Conservation (phyloP, 1,140 invertebrate genomes). For the Sycophaga agraensis region DNA sequence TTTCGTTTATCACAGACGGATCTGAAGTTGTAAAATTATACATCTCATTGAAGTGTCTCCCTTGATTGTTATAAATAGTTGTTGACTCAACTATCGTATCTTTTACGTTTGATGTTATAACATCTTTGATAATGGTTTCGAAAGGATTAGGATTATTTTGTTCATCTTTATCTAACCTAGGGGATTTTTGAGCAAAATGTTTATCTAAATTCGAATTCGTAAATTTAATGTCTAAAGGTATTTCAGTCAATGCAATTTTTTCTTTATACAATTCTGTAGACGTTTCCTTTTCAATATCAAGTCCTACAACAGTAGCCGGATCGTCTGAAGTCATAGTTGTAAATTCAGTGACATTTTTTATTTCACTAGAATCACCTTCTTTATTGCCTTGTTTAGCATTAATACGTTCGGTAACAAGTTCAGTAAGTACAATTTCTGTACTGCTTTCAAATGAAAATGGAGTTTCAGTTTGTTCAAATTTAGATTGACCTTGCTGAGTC, state of each 20-base stretch:
- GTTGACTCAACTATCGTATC: slow-evolving; percentile 2
- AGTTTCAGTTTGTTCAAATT: too few relatives aligned
- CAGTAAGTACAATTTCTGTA: too few relatives aligned
- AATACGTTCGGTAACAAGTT: too few relatives aligned
- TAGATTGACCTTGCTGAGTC: too few relatives aligned
- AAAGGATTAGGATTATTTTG: slow-evolving; percentile 50
- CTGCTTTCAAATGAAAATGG: too few relatives aligned
- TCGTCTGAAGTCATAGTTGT: slow-evolving; percentile 12
- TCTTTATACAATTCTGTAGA: slow-evolving; percentile 32
- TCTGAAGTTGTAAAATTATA: not conserved
- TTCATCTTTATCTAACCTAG: slow-evolving; percentile 52
- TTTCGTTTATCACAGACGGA: not conserved
- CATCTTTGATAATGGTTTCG: slow-evolving; percentile 46
- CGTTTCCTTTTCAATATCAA: slow-evolving; percentile 40
- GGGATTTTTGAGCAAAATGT: slow-evolving; percentile 61
- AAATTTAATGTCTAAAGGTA: not conserved
- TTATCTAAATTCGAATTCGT: not conserved
- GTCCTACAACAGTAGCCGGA: slow-evolving; percentile 31
- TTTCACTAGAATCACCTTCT: too few relatives aligned
- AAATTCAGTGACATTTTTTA: not conserved
- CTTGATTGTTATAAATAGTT: not conserved
- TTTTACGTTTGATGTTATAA: slow-evolving; percentile 32
- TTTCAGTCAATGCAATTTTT: slow-evolving; percentile 30
- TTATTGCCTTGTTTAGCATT: too few relatives aligned
- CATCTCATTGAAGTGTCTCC: not conserved